phyloP scores from a whole-genome alignment of 2,888 invertebrate species.

The Drosophila eohydei region DNA sequence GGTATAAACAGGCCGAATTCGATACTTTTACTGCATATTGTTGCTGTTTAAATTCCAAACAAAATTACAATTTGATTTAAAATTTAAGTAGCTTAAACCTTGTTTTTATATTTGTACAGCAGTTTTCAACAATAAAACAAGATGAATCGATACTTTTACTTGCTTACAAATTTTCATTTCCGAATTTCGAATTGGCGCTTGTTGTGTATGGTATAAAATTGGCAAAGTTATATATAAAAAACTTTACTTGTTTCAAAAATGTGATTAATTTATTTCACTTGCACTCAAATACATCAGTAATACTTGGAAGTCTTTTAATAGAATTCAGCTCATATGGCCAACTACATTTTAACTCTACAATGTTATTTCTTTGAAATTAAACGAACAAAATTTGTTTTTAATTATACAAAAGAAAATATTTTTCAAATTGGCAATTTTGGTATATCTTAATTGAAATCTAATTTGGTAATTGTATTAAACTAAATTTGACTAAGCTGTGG shows the following conservation, averaged over 20 bases:
- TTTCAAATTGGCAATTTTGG: slow-evolving; percentile 38
- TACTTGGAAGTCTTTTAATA: neutral
- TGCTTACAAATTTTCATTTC: neutral
- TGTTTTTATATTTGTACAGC: neutral
- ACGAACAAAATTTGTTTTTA: neutral
- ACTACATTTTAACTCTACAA: slow-evolving; percentile 1
- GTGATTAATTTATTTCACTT: neutral
- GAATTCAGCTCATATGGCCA: neutral
- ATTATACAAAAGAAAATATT: neutral
- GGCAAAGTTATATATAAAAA: neutral
- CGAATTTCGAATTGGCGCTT: neutral
- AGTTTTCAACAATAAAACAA: neutral
- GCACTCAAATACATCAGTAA: neutral
- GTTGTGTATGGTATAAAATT: neutral
- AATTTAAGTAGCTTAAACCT: neutral
- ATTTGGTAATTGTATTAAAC: slow-evolving; percentile 22
- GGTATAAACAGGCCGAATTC: neutral
- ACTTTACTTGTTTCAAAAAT: neutral
- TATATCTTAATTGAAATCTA: slow-evolving; percentile 25
- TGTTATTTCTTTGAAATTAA: slow-evolving; percentile 1
- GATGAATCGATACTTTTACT: neutral
- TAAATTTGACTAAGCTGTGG: slow-evolving; percentile 43
- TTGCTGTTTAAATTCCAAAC: neutral
- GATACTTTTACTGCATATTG: neutral
- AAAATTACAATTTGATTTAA: neutral